Percentiles rank a stretch among this genome's conserved stretches.
Evolutionary conservation across 2,888 invertebrate species (phyloP).

Genomic region (Perithous albicinctus): DNA sequence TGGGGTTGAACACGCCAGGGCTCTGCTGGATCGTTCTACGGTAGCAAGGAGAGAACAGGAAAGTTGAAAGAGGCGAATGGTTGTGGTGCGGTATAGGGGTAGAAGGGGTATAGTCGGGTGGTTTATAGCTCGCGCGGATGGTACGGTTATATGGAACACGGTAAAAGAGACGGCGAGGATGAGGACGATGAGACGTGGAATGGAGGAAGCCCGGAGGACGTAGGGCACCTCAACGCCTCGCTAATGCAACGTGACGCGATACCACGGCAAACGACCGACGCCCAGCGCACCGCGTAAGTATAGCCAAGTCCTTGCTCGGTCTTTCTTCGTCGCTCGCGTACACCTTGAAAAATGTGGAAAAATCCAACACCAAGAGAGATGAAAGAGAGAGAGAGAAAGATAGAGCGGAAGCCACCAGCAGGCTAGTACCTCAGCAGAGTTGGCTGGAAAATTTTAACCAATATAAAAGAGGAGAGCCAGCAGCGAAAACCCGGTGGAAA

Average conservation of each 20-base stretch:
- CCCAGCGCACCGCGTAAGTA: slow-evolving; percentile 52
- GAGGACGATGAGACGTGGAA: slow-evolving; percentile 66
- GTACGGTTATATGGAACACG: slow-evolving; percentile 50
- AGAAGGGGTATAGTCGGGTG: slow-evolving; percentile 55
- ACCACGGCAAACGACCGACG: slow-evolving; percentile 72
- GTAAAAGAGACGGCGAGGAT: slow-evolving; percentile 62
- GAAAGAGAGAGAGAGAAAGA: slow-evolving; percentile 44
- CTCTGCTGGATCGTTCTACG: slow-evolving; percentile 20
- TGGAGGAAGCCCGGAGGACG: slow-evolving; percentile 73
- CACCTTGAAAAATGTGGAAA: slow-evolving; percentile 59
- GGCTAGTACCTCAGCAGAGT: slow-evolving; percentile 30
- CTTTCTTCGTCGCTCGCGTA: slow-evolving; percentile 40
- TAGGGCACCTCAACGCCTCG: slow-evolving; percentile 76
- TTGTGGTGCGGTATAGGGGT: slow-evolving; percentile 19
- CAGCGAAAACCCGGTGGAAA: slow-evolving; percentile 48
- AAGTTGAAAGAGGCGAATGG: slow-evolving; percentile 34
- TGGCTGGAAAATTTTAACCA: slow-evolving; percentile 60
- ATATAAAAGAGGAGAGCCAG: slow-evolving; percentile 42
- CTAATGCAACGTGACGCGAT: slow-evolving; percentile 81
- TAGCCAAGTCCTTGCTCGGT: slow-evolving; percentile 59
- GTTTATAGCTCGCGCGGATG: slow-evolving; percentile 49
- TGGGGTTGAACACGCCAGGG: slow-evolving; percentile 65
- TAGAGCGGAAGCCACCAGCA: slow-evolving; percentile 46
- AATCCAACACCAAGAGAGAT: slow-evolving; percentile 56
- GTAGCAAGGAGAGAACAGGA: slow-evolving; percentile 7